These are phyloP conservation scores for Coenobita brevimanus DNA, from an alignment of 1,140 invertebrate genomes.

Conservation along the genomic window DNA sequence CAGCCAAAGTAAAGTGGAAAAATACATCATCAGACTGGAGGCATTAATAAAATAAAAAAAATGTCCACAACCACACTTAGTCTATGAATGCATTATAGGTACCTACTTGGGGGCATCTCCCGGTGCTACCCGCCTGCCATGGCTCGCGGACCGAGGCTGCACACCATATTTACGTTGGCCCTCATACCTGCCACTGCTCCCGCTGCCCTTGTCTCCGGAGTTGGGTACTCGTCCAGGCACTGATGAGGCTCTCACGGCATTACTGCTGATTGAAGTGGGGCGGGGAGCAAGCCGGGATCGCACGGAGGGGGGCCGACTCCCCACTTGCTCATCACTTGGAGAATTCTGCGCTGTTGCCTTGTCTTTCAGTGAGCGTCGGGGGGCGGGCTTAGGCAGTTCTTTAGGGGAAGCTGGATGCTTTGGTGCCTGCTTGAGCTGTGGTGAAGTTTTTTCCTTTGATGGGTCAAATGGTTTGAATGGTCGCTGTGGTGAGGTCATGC, in stretches of 20 bases:
- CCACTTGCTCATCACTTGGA: neutral
- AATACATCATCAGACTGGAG: no score
- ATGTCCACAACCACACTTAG: no score
- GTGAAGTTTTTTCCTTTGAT: constrained; percentile 68
- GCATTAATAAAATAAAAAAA: no score
- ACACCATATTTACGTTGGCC: constrained; percentile 66
- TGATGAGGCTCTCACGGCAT: constrained; percentile 66
- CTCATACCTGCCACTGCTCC: constrained; percentile 65
- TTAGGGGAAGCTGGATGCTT: constrained; percentile 56
- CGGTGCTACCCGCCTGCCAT: constrained; percentile 64
- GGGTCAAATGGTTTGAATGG: constrained; percentile 68
- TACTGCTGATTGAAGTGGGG: constrained; percentile 38
- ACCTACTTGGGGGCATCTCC: constrained; percentile 67
- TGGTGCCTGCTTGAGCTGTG: constrained; percentile 62
- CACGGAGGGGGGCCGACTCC: no score
- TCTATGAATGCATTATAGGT: neutral
- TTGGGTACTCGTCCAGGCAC: constrained; percentile 63
- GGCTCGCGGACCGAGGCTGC: constrained; percentile 67
- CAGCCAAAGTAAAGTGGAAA: no score
- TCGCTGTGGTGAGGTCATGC: constrained; percentile 70
- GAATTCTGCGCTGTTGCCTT: constrained; percentile 38
- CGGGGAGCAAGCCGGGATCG: no score
- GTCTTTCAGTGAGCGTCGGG: constrained; percentile 68
- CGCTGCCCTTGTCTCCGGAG: constrained; percentile 46
- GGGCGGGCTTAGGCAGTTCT: constrained; percentile 68